phyloP scores from a whole-genome alignment of 2,888 invertebrate genomes.

The Stomorhina lunata region DNA sequence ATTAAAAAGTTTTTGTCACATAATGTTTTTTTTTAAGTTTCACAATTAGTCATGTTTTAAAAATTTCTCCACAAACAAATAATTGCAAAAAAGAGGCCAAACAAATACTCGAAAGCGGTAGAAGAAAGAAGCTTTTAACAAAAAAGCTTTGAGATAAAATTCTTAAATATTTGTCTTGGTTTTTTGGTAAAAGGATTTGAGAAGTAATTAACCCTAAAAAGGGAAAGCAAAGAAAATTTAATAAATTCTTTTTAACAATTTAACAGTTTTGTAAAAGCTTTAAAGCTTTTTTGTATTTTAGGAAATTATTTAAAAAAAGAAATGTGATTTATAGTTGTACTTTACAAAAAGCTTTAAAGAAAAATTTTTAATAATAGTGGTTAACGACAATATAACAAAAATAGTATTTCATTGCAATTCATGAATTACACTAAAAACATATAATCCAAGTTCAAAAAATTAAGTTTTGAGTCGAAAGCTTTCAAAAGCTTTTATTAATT shows the following conservation, averaged over 20 bases:
- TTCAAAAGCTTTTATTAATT: no score
- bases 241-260: not conserved
- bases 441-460: no score
- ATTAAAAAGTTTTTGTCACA: constrained; percentile 33
- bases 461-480: no score
- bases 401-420: no score
- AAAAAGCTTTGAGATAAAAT: not conserved
- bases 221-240: not conserved
- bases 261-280: no score
- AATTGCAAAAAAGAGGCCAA: constrained; percentile 7
- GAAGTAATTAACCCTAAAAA: not conserved
- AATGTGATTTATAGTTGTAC: no score
- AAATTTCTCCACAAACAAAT: constrained; percentile 12
- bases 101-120: not conserved
- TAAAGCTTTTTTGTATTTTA: no score
- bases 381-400: no score
- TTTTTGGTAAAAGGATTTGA: constrained; percentile 16
- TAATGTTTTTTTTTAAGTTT: not conserved
- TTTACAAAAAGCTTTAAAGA: no score
- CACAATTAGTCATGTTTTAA: constrained; percentile 50
- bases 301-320: no score
- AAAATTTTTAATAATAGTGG: no score
- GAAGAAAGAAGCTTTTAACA: not conserved
- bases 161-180: not conserved
- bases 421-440: no score